Conservation (phyloP, 2,113 vertebrate genomes). For the Rhabdomys dilectus region DNA sequence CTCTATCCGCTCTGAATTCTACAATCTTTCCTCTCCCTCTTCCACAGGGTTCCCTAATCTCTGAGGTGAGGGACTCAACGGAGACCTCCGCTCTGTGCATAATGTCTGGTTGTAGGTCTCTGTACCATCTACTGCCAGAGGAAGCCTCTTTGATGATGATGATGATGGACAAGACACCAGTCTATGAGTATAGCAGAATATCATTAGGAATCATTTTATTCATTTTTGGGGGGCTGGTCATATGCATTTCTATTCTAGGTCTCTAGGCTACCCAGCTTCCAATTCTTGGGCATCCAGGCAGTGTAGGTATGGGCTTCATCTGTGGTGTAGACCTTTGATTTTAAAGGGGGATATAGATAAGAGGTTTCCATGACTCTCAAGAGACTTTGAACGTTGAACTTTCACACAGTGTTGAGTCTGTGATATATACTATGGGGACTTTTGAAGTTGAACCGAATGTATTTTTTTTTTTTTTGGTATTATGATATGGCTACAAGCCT, state of each 20-base stretch:
- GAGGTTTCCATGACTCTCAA: not conserved
- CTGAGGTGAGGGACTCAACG: not conserved
- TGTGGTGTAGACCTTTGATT: not conserved
- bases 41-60: not conserved
- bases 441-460: not conserved
- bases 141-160: not conserved
- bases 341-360: not conserved
- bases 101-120: not conserved
- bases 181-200: not conserved
- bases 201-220: not conserved
- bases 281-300: not conserved
- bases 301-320: not conserved
- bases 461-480: no score
- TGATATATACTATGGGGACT: not conserved
- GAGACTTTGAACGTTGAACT: not conserved
- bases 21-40: not conserved
- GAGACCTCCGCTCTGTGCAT: not conserved
- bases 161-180: not conserved
- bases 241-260: not conserved
- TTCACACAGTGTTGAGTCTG: not conserved
- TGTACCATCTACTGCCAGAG: not conserved
- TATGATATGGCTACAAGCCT: not conserved
- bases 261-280: not conserved
- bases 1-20: not conserved
- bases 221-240: not conserved